These are phyloP conservation scores for Centrocercus urophasianus DNA, from an alignment of 2,113 vertebrate genomes.

Conservation along the genomic window DNA sequence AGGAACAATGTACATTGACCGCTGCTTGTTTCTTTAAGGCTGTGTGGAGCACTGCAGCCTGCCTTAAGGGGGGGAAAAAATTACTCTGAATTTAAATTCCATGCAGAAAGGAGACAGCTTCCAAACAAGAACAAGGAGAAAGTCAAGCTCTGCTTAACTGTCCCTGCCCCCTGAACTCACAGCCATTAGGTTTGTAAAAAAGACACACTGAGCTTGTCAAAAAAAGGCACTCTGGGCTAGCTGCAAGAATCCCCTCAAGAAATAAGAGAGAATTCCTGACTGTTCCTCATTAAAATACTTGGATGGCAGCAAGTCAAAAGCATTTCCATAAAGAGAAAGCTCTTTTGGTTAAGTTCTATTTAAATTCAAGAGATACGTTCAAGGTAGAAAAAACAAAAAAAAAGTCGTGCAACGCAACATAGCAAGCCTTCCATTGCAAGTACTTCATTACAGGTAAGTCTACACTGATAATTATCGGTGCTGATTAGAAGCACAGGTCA, in stretches of 20 bases:
- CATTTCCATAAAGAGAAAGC: background rate
- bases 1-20: background rate
- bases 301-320: background rate
- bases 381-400: background rate
- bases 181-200: background rate
- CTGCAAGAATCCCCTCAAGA: background rate
- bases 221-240: background rate
- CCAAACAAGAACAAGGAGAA: background rate
- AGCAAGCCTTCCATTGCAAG: background rate
- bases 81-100: background rate
- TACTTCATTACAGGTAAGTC: background rate
- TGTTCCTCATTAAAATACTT: background rate
- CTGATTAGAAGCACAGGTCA: background rate
- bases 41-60: background rate
- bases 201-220: background rate
- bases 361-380: background rate
- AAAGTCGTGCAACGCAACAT: background rate
- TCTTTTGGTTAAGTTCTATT: background rate
- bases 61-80: background rate
- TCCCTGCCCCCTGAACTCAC: background rate
- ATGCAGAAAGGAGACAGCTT: background rate
- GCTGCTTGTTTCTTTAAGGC: background rate
- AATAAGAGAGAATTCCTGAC: background rate
- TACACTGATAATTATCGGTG: background rate
- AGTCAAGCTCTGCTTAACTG: background rate